Evolutionary conservation across 2,888 invertebrate genomes (phyloP).

Genomic region (Pogonocherus hispidulus): DNA sequence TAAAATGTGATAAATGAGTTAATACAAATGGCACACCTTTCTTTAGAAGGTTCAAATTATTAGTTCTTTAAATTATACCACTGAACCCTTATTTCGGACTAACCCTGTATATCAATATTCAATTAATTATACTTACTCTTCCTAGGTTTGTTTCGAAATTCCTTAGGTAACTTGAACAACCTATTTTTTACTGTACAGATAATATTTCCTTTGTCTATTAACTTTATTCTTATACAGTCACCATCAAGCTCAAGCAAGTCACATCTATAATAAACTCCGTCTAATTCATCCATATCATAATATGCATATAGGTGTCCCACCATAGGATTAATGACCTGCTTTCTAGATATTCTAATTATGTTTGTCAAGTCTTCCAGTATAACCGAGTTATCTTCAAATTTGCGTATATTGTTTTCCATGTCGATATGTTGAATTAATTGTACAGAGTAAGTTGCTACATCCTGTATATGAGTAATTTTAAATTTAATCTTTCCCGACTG

Average conservation of each 20-base stretch:
- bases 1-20: too few species aligned
- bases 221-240: constrained; percentile 68
- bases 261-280: constrained; percentile 48
- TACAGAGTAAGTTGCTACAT: constrained; percentile 73
- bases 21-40: too few species aligned
- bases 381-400: constrained; percentile 38
- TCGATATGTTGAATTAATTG: constrained; percentile 59
- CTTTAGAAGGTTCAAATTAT: too few species aligned
- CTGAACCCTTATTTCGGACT: too few species aligned
- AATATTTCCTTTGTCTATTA: constrained; percentile 74
- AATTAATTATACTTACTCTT: constrained; percentile 62
- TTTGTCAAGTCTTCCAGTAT: constrained; percentile 38
- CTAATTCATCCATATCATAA: constrained; percentile 47
- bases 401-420: constrained; percentile 36
- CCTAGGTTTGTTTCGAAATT: constrained; percentile 69
- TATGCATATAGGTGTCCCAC: constrained; percentile 49
- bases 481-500: constrained; percentile 72
- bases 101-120: not conserved
- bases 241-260: constrained; percentile 49
- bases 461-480: constrained; percentile 72
- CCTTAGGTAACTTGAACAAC: constrained; percentile 71
- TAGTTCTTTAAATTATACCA: too few species aligned
- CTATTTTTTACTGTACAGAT: constrained; percentile 66
- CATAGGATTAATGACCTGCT: constrained; percentile 28
- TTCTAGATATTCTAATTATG: constrained; percentile 29